Evolutionary conservation across 2,797 vertebrate genomes (phyloP).

Genomic region (Lacerta bilineata): DNA sequence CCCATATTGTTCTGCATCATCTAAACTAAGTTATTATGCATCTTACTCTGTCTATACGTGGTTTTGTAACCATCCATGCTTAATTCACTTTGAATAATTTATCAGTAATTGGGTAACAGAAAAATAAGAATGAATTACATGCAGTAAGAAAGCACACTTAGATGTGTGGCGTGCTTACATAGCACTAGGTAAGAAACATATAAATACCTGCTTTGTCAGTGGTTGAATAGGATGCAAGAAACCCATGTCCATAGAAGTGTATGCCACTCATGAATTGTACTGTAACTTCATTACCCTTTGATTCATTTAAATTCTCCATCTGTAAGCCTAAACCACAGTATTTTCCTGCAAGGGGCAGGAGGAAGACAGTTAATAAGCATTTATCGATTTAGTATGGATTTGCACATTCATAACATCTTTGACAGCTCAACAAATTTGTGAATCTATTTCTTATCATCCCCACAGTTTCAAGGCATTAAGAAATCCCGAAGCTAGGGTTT

Average conservation of each 20-base stretch:
- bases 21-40: neutral
- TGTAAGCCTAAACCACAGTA: slow-evolving; percentile 89
- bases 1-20: neutral
- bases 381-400: neutral
- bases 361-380: neutral
- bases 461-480: neutral
- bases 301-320: slow-evolving; percentile 84
- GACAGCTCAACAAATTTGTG: neutral
- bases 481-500: neutral
- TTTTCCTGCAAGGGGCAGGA: slow-evolving; percentile 81
- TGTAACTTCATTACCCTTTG: slow-evolving; percentile 90
- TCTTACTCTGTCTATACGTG: slow-evolving; percentile 4
- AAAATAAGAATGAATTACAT: neutral
- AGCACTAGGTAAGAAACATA: neutral
- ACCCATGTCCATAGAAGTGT: slow-evolving; percentile 89
- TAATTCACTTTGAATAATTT: slow-evolving; percentile 28
- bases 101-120: neutral
- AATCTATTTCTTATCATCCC: neutral
- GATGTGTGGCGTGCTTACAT: slow-evolving; percentile 8
- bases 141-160: neutral
- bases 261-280: slow-evolving; percentile 97
- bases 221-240: slow-evolving; percentile 93
- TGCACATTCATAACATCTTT: neutral
- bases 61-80: neutral
- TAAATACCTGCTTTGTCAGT: slow-evolving; percentile 90